Base-by-base conservation (phyloP, 2,797 vertebrate species). In the Crenichthys baileyi region DNA sequence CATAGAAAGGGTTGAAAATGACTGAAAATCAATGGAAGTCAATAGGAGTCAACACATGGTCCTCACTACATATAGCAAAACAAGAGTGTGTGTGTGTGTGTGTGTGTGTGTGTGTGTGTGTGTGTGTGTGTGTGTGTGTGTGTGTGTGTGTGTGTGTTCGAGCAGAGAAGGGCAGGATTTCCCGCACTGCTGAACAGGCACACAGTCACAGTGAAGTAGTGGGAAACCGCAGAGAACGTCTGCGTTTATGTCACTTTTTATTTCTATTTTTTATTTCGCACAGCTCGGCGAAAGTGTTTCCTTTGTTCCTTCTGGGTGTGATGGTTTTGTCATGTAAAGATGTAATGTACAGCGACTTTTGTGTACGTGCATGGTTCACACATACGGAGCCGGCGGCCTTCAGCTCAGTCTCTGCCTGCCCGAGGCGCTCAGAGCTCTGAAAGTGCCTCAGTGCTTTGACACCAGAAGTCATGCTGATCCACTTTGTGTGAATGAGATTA, bases 401-500 rank as follows among this genome's bases (percentile, higher is more conserved):
- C 72, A 36, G 70, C 48, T 63, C 77, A 68, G 72, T 56, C 29
- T 65, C 15, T 3, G 7, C 41, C 82, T 68, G 77, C 81, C 79
- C 20, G 26, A 13, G 65, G 83, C 58, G 8, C 70, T 63, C 56
- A 60, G 39, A 81, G 75, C 58, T 51, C 29, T n/a, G 31, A 77
- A 70, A 67, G 61, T 36, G 77, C 55, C 60, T 44, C 60, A 7
- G 8, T 72, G 46, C 82, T 80, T 51, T 79, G 77, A 85, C 82
- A 87, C 84, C 83, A 83, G 73, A 77, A 63, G 36, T 60, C 67
- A 13, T 2, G 31, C 73, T 86, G 82, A 91, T 87, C 82, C 83
- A 84, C 75, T 87, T 85, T 78, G 80, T 67, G 78, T 70, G 79
- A 85, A 83, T 72, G 65, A 81, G 81, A 92, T 90, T 79, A 86